phyloP scores from a whole-genome alignment of 1,140 invertebrate genomes.

The Formica exsecta region DNA sequence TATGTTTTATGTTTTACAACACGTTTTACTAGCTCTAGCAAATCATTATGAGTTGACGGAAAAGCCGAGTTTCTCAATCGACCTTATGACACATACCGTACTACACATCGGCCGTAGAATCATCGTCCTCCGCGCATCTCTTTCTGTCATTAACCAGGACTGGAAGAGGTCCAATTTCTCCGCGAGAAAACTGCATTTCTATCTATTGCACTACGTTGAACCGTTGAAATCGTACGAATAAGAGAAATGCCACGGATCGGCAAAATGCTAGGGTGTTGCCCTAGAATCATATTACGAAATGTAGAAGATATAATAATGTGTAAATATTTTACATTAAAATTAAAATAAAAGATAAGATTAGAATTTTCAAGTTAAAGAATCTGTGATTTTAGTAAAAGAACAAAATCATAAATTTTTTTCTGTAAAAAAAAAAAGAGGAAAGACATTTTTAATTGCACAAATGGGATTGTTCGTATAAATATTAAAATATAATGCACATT shows the following conservation, averaged over 20 bases:
- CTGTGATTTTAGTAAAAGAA: not conserved
- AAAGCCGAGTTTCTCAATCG: not conserved
- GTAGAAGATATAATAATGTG: not conserved
- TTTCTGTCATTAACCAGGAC: conserved; percentile 57
- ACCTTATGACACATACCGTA: conserved; percentile 2
- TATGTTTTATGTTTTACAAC: not conserved
- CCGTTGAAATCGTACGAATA: not conserved
- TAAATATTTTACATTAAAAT: not conserved
- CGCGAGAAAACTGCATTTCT: conserved; percentile 41
- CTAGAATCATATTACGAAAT: conserved; percentile 1
- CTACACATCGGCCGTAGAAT: conserved; percentile 1
- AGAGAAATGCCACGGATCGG: not conserved
- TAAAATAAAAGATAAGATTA: not conserved
- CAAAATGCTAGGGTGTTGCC: not conserved
- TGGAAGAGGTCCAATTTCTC: conserved; percentile 76
- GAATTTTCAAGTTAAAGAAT: not conserved
- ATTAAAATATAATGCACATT: no score
- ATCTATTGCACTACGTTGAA: not conserved
- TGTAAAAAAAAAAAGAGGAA: not conserved
- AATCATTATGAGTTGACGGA: not conserved
- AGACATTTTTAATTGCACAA: not conserved
- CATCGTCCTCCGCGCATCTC: conserved; percentile 18
- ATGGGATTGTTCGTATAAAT: no score
- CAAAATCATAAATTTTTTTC: not conserved
- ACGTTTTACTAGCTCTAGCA: not conserved